Conservation (phyloP, 2,113 vertebrate species). For the Ciconia maguari region DNA sequence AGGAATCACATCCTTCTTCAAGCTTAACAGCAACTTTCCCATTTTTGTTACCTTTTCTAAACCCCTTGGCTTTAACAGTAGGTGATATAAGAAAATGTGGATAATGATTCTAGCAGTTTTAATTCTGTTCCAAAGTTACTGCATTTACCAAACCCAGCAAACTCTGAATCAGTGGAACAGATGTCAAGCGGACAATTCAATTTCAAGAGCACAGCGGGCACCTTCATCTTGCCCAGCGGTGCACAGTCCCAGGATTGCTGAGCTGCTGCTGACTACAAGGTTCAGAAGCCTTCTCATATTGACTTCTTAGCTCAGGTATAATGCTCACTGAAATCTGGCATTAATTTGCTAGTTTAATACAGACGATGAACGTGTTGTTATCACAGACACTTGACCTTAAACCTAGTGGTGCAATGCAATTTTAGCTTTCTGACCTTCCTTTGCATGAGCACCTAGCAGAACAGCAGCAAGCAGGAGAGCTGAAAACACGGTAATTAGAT, state of each 20-base stretch:
- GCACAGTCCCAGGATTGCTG: background rate
- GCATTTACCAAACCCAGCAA: background rate
- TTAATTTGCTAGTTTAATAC: background rate
- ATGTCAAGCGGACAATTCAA: background rate
- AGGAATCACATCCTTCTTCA: background rate
- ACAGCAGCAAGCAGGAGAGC: background rate
- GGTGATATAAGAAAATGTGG: background rate
- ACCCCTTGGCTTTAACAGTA: background rate
- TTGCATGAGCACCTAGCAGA: background rate
- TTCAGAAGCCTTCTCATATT: background rate
- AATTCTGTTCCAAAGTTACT: background rate
- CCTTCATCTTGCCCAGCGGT: fast-evolving
- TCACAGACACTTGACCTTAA: background rate
- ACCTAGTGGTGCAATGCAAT: background rate
- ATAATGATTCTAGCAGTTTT: background rate
- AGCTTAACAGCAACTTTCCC: background rate
- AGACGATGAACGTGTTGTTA: background rate
- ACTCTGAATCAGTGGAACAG: background rate
- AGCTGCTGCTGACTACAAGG: background rate
- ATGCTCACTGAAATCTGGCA: background rate
- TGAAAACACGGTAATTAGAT: background rate
- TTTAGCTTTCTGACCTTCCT: background rate
- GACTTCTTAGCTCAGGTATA: background rate
- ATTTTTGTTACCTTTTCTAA: background rate
- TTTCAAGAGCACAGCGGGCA: background rate